Conservation (phyloP, 2,113 vertebrate genomes). For the Prunella fulvescens region DNA sequence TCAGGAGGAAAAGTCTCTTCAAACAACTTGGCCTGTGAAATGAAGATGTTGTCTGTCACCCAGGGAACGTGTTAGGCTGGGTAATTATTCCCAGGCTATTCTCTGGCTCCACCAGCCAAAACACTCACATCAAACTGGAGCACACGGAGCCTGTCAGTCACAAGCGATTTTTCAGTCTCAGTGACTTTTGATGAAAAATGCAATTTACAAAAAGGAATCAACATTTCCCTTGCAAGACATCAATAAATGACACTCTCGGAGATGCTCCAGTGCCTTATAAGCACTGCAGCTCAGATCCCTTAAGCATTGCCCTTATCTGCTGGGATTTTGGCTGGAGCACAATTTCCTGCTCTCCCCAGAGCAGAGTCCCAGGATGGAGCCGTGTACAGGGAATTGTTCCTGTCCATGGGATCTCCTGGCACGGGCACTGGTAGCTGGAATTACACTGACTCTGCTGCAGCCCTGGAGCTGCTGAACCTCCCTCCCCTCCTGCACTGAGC, state of each 20-base stretch:
- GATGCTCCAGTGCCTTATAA: background rate
- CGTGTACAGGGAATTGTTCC: background rate
- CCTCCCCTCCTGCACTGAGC: background rate
- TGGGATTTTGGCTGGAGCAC: background rate
- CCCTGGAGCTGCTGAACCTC: background rate
- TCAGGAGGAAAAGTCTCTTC: background rate
- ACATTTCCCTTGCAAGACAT: conserved; percentile 26
- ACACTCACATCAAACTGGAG: background rate
- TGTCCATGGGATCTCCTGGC: background rate
- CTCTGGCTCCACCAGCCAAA: background rate
- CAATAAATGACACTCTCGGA: background rate
- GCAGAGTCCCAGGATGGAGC: background rate
- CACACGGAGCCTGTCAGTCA: conserved; percentile 21
- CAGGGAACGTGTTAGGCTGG: background rate
- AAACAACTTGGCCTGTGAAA: background rate
- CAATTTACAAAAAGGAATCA: conserved; percentile 42
- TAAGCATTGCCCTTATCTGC: background rate
- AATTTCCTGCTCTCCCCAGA: background rate
- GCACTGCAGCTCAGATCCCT: background rate
- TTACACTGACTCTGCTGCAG: background rate
- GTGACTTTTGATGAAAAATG: conserved; percentile 34
- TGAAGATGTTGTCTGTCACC: conserved; percentile 31
- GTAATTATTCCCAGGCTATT: conserved; percentile 22
- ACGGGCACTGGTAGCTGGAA: background rate
- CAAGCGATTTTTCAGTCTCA: conserved; percentile 11